Base-by-base conservation (phyloP, 2,888 invertebrate genomes). In the Phorcus lineatus region DNA sequence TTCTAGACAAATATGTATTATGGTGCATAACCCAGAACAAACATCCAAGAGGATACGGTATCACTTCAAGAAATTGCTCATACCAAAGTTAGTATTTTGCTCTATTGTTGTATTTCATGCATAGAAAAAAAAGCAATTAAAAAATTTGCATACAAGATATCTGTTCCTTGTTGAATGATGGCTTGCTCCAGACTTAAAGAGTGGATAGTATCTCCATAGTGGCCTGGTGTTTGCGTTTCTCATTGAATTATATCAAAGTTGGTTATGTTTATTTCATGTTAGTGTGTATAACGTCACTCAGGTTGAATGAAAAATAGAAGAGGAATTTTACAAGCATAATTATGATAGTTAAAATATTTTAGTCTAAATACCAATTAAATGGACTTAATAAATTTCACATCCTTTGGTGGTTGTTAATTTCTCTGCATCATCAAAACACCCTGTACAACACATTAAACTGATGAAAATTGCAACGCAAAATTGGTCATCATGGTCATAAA, bases 71-170 rank as follows among this genome's bases (percentile, higher is more conserved):
- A 16, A 67, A n/a, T 70, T 70, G 70, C 70, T 70, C 70, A 70
- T 70, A 70, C 70, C 70, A 70, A 70, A 70, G 36, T 36, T 70
- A 70, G 70, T 70, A 70, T 36, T 36, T 36, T 70, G 70, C 36
- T 47, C 47, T 13, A 6, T 70, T 70, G 70, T 36, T n/a, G 31
- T 19, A 57, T 57, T 24, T 57, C 22, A 57, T 19, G 19, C 19
- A 22, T 22, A 22, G 57, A 57, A 57, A 24, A 55, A 57, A 22
- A 57, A 57, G 57, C 24, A 19, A 55, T 57, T 57, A 57, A 22
- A 22, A 57, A 57, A 11, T 57, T 57, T 57, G 57, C 57, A 57
- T 22, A 57, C 57, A 57, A 57, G 24, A 57, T n/a, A 24, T 24
- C 24, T 57, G 19, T 24, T 57, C 55, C 19, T 57, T 57, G 24